These are phyloP conservation scores for Leptocoma aspasia DNA, from an alignment of 2,113 vertebrate genomes.

Conservation along the genomic window DNA sequence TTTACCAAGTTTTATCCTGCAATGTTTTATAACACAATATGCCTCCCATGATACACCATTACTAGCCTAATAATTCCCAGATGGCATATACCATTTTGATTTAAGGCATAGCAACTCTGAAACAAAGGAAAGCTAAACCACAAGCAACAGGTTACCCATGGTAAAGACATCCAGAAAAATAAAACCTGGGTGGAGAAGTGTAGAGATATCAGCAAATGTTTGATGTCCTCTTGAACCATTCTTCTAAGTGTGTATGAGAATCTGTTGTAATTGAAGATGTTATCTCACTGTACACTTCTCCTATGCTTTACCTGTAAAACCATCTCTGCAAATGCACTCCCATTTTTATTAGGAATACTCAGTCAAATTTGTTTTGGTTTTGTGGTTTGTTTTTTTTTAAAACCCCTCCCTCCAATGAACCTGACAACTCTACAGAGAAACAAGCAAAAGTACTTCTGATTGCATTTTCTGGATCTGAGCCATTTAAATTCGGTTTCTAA, in stretches of 20 bases:
- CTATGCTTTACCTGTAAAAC: constrained; percentile 81
- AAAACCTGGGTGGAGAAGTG: constrained; percentile 23
- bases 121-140: constrained; percentile 65
- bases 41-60: not conserved
- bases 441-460: constrained; percentile 83
- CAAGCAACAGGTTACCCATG: constrained; percentile 64
- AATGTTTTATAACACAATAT: constrained; percentile 28
- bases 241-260: constrained; percentile 84
- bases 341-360: constrained; percentile 84
- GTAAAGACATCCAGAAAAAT: constrained; percentile 38
- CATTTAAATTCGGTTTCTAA: constrained; percentile 82
- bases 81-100: constrained; percentile 57
- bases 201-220: not conserved
- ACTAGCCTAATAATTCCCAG: constrained; percentile 65
- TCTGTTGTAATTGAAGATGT: constrained; percentile 87
- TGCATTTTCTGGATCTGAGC: constrained; percentile 82
- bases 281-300: constrained; percentile 79
- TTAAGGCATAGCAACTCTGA: constrained; percentile 63
- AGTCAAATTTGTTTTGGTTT: constrained; percentile 70
- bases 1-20: constrained; percentile 45
- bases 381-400: not conserved
- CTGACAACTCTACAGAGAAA: constrained; percentile 78
- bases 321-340: constrained; percentile 81
- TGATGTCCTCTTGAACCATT: constrained; percentile 72
- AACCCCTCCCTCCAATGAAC: constrained; percentile 34